phyloP scores from a whole-genome alignment of 2,888 invertebrate genomes.

The Hipparchia semele region DNA sequence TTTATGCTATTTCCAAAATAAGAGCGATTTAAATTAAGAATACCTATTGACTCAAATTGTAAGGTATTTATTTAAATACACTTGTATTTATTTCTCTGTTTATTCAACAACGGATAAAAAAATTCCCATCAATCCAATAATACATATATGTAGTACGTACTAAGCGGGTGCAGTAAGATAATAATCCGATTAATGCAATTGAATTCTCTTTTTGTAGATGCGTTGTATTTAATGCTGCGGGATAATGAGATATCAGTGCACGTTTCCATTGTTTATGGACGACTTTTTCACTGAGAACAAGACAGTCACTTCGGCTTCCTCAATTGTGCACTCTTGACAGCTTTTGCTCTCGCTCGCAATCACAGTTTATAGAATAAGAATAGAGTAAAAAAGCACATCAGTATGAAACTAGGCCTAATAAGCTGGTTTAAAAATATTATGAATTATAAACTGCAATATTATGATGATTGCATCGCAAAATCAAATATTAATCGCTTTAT shows the following conservation, averaged over 20 bases:
- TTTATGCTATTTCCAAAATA: no score
- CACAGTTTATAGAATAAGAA: no score
- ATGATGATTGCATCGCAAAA: no score
- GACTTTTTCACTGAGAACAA: background rate
- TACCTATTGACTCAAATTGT: background rate
- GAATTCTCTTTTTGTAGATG: constrained; percentile 38
- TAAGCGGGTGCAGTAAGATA: constrained; percentile 26
- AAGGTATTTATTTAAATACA: constrained; percentile 2
- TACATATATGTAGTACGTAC: constrained; percentile 4
- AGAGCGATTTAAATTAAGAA: no score
- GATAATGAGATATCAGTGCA: constrained; percentile 33
- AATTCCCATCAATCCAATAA: constrained; percentile 16
- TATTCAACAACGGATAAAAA: constrained; percentile 15
- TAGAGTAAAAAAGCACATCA: no score
- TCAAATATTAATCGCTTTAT: no score
- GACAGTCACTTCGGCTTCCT: background rate
- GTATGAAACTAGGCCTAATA: no score
- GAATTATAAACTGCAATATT: no score
- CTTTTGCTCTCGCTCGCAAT: no score
- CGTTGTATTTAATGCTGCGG: constrained; percentile 29
- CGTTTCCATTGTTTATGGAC: constrained; percentile 22
- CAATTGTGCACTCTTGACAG: no score
- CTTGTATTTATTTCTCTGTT: constrained; percentile 1
- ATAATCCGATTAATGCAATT: constrained; percentile 39
- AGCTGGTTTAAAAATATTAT: no score